These are phyloP conservation scores for Dasyornis broadbenti DNA, from an alignment of 2,113 vertebrate species.

Conservation along the genomic window DNA sequence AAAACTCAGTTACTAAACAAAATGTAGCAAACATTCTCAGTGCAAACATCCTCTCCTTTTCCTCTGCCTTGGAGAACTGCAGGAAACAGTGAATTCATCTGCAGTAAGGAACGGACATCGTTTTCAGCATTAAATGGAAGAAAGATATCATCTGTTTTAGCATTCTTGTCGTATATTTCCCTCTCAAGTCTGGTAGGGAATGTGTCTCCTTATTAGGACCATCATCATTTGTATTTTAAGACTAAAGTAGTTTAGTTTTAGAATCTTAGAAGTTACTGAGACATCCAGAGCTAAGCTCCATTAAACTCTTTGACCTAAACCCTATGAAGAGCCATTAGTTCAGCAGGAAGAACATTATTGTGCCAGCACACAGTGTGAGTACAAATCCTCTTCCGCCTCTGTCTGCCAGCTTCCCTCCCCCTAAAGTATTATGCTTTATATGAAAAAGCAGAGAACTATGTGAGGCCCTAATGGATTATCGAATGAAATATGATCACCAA, in stretches of 20 bases:
- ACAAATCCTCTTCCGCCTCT: constrained; percentile 37
- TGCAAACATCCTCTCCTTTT: neutral
- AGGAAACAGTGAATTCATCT: neutral
- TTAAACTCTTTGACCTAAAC: constrained; percentile 63
- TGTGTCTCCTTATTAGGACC: neutral
- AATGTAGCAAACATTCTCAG: neutral
- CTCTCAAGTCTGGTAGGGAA: neutral
- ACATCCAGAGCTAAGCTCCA: constrained; percentile 59
- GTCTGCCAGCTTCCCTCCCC: neutral
- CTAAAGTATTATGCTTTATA: constrained; percentile 27
- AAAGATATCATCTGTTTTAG: neutral
- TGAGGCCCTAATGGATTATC: constrained; percentile 36
- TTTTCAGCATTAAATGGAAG: neutral
- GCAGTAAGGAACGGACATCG: neutral
- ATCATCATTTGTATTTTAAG: constrained; percentile 57
- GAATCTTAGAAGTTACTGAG: constrained; percentile 49
- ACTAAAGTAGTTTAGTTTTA: constrained; percentile 39
- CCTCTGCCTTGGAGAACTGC: neutral
- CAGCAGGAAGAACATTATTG: constrained; percentile 59
- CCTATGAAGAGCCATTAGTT: constrained; percentile 49
- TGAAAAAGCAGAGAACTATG: constrained; percentile 32
- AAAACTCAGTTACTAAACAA: neutral
- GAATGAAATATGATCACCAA: constrained; percentile 37
- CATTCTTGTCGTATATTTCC: constrained; percentile 2
- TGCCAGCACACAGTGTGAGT: constrained; percentile 48